Evolutionary conservation across 1,140 invertebrate species (phyloP).

Genomic region (Penaeus japonicus): DNA sequence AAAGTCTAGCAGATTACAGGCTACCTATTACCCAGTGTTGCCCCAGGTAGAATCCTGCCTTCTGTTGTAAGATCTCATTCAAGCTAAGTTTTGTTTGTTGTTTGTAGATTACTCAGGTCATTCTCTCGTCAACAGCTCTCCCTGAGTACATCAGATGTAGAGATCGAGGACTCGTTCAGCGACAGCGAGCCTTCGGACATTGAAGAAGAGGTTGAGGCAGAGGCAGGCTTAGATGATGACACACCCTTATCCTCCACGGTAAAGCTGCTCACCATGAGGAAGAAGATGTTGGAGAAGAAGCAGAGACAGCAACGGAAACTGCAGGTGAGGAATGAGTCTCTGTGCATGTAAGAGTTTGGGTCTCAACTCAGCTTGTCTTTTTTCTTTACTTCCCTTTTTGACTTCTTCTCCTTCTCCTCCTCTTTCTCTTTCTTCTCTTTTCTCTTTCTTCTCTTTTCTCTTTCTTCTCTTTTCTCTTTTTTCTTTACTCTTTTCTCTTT

Average conservation of each 20-base stretch:
- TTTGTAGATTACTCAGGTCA: too few species aligned
- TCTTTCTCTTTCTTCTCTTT: neutral
- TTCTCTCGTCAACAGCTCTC: constrained; percentile 11
- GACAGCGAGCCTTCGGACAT: constrained; percentile 37
- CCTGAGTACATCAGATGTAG: constrained; percentile 28
- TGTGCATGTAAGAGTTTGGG: too few species aligned
- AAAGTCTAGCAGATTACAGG: too few species aligned
- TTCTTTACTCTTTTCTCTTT: neutral
- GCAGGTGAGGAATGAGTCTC: neutral
- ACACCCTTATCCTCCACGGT: constrained; percentile 43
- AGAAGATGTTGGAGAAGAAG: constrained; percentile 54
- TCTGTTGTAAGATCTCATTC: too few species aligned
- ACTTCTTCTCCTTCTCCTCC: neutral
- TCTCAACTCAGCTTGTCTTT: too few species aligned
- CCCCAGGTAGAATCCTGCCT: too few species aligned
- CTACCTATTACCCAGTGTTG: too few species aligned
- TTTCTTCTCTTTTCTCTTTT: neutral
- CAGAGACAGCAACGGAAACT: constrained; percentile 46
- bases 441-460: neutral
- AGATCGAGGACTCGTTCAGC: constrained; percentile 39
- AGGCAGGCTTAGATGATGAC: neutral
- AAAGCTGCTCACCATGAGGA: constrained; percentile 42
- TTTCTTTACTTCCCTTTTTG: neutral
- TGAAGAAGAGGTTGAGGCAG: constrained; percentile 22
- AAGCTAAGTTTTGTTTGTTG: too few species aligned